Evolutionary conservation across 2,113 vertebrate genomes (phyloP).

Genomic region (Myrmecophaga tridactyla): DNA sequence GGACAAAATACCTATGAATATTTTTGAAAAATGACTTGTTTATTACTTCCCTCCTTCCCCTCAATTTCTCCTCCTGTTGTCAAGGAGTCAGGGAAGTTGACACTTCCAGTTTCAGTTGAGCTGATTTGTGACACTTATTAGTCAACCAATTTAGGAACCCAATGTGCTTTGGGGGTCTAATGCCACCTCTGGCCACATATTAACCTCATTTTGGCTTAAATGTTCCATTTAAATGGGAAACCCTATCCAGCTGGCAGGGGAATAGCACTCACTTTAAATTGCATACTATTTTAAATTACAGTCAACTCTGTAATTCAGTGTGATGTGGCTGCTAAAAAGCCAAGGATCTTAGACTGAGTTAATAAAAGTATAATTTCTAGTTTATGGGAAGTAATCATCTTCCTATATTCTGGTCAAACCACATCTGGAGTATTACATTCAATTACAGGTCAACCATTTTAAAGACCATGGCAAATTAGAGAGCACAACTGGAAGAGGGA

Average conservation of each 20-base stretch:
- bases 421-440: conserved; percentile 65
- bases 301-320: conserved; percentile 76
- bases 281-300: conserved; percentile 78
- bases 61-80: conserved; percentile 57
- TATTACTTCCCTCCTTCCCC: background rate
- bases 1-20: conserved; percentile 54
- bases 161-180: conserved; percentile 68
- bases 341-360: conserved; percentile 71
- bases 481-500: conserved; percentile 40
- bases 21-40: conserved; percentile 63
- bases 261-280: conserved; percentile 77
- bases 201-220: conserved; percentile 78
- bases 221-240: conserved; percentile 77
- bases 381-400: conserved; percentile 75
- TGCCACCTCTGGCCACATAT: conserved; percentile 71
- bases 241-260: conserved; percentile 67
- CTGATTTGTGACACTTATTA: conserved; percentile 76
- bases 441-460: conserved; percentile 71
- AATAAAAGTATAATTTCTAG: conserved; percentile 76
- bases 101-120: conserved; percentile 63
- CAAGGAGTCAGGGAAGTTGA: conserved; percentile 51
- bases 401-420: conserved; percentile 71
- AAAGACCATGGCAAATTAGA: conserved; percentile 53
- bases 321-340: conserved; percentile 74
- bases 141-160: conserved; percentile 61